Evolutionary conservation across 2,797 vertebrate species (phyloP).

Genomic region (Lepilemur ruficaudatus): DNA sequence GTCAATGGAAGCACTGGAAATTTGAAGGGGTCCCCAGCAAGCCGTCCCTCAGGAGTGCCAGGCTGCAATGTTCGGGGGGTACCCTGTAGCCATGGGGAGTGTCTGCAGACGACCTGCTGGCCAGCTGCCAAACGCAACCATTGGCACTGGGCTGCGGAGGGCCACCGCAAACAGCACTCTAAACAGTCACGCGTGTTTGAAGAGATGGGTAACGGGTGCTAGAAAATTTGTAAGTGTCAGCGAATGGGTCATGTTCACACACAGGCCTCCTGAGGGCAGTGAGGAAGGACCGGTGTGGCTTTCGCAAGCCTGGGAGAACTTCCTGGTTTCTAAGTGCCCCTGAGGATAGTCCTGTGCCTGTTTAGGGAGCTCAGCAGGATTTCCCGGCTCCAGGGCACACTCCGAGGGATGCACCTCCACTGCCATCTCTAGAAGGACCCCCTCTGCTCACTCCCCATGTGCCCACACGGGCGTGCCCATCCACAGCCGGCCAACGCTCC

Average conservation of each 20-base stretch:
- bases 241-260: rapidly evolving
- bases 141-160: background rate
- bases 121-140: background rate
- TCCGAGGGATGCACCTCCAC: rapidly evolving
- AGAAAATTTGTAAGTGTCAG: background rate
- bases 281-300: background rate
- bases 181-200: background rate
- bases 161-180: background rate
- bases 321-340: background rate
- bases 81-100: rapidly evolving
- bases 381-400: background rate
- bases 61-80: background rate
- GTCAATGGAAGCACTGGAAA: background rate
- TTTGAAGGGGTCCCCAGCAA: background rate
- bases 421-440: background rate
- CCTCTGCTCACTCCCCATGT: rapidly evolving
- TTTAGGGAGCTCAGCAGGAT: background rate
- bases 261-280: background rate
- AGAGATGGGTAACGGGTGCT: background rate
- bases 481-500: rapidly evolving
- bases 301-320: background rate
- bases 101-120: background rate
- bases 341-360: background rate
- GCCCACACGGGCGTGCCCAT: background rate
- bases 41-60: background rate